Evolutionary conservation across 2,797 vertebrate genomes (phyloP), one percentile per base, ranked within the genome.

Genomic region (Xerus rutilus): DNA sequence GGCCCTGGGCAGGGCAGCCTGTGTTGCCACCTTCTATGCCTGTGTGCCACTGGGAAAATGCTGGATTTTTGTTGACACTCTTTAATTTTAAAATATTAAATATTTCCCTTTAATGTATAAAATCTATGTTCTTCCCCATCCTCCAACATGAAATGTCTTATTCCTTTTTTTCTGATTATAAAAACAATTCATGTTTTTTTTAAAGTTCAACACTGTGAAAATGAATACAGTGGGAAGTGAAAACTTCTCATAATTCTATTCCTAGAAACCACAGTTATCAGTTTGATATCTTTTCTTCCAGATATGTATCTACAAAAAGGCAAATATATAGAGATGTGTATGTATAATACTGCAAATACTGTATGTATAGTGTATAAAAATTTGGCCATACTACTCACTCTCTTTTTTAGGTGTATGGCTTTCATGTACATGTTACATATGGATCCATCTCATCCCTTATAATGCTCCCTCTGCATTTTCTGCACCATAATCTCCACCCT

Each of bases 71-170:
- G 39, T 59, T 92, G 76, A 49, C 4, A 12, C 87, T 82, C 57
- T 95, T 93, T 76, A 84, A 88, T 85, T 93, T 94, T 79, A 87
- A 92, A 82, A 77, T 81, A 81, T 9, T 30, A 69, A 86, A 30
- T 73, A 70, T 89, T 89, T 77, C 35, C n/a, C 39, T 92, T 86
- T 86, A 15, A 45, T 54, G 49, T 52, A 73, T 47, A 91, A 86
- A 73, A 65, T 65, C 25, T 82, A 18, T 25, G 77, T 20, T 84
- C 30, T 67, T 62, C 70, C 10, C 30, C 8, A 47, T 8, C 10
- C 25, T 10, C 7, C 5, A 57, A 65, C 87, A 52, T 69, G 2
- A 14, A 92, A 52, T 78, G 65, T 7, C 47, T 78, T 78, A 11
- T 10, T 83, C 43, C 11, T 65, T 73, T 86, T 52, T 7, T 76